Base-by-base conservation (phyloP, 2,113 vertebrate species). In the Cynocephalus volans region DNA sequence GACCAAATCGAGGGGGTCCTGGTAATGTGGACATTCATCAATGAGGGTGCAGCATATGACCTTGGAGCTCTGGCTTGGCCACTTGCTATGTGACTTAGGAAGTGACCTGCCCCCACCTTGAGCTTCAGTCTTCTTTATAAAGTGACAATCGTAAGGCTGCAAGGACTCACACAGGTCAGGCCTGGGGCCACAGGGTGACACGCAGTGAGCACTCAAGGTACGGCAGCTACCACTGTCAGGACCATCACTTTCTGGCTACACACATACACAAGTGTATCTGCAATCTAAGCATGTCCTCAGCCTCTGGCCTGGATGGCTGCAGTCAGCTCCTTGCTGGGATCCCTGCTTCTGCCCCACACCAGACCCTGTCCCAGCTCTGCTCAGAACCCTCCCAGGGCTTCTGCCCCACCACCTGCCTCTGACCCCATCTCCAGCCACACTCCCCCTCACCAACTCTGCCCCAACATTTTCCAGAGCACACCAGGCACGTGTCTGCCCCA, bases 281-380 rank as follows among this genome's bases (percentile, higher is more conserved):
- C 26, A 5, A 28, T 6, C 64, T 11, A 5, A 45, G 65, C 1
- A 1, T 0, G 0, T 26, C 31, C n/a, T 41, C 1, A 0, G 41
- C 28, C 80, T 23, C 41, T 6, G 3, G 4, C 28, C 0, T 56
- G 31, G 45, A 23, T 0, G 1, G 24, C 10, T 0, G 2, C 24
- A 12, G 13, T 14, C 3, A 0, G 36, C 81, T 69, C 36, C 73
- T 0, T 2, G 33, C 54, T 24, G 41, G 77, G 33, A 31, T 85
- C 14, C 13, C 1, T 6, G 69, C 33, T 15, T 3, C 54, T 0
- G 5, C 54, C 23, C 75, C 6, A 0, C 0, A 1, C 12, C 75
- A 58, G 23, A 31, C 12, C 6, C 28, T 18, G 48, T 13, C 50
- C 79, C 58, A 5, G 26, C 41, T 45, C 56, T 31, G 62, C 56